Evolutionary conservation across 2,113 vertebrate species (phyloP), one percentile per base, ranked within the genome.

Genomic region (Sitta europaea): DNA sequence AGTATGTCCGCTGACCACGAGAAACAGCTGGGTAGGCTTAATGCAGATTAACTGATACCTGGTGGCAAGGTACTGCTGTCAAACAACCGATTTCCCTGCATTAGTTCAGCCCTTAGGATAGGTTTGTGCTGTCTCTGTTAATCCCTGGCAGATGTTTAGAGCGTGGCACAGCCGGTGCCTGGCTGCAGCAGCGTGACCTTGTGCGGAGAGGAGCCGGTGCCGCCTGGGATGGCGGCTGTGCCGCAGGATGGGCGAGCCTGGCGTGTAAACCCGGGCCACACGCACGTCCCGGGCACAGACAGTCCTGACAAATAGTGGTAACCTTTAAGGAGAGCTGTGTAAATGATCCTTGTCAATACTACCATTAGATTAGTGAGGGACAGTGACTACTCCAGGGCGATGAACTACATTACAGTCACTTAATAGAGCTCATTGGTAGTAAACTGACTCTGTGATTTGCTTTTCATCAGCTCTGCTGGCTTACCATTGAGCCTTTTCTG

Each of bases 321-420:
- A 87, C 94, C 95, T 94, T 96, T 84, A 50, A 93, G 58, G 35
- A 43, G 83, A 81, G 72, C 82, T 93, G 89, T 94, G 90, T 81
- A 95, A 96, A 96, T 95, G 81, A 78, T 94, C 89, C 91, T 91
- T 92, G 92, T 96, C 95, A 96, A 94, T 95, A 92, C 75, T 51
- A 31, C 84, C 54, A 63, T 86, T 93, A 94, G 73, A 95, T 96
- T 95, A 95, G 89, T 54, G 87, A 90, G 85, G 81, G 92, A 89
- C 80, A 78, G 85, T 65, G 92, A 86, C 84, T 95, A 96, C 90
- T 95, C 59, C 45, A 43, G 92, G 94, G 85, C 42, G 50, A 84
- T 83, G 81, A 92, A 93, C 91, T 94, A 45, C 89, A 80, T 86
- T 95, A 75, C 45, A 94, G 89, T 83, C 78, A 90, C 75, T 97